Percentiles rank a stretch among this genome's conserved stretches.
phyloP scores from a whole-genome alignment of 2,888 invertebrate genomes.

The Panopea generosa region DNA sequence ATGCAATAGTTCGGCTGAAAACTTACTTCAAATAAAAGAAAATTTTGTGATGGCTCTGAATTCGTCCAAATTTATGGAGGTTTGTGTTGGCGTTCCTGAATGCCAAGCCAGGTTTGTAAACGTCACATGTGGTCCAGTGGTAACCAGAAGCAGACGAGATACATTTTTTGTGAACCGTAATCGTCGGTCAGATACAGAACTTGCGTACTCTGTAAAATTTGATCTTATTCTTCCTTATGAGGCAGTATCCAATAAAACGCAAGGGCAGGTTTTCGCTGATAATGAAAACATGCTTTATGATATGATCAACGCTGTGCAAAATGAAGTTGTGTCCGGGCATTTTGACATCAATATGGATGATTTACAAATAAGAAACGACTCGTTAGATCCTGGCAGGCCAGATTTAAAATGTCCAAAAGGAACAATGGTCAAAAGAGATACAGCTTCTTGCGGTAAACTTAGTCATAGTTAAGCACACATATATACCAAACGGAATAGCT shows the following conservation, averaged over 20 bases:
- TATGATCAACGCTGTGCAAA: constrained; percentile 37
- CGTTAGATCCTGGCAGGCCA: constrained; percentile 29
- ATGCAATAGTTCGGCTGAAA: constrained; percentile 43
- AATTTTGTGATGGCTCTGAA: constrained; percentile 50
- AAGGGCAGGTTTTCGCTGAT: background rate
- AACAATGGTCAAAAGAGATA: background rate
- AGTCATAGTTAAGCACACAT: too few relatives aligned
- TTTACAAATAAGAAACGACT: constrained; percentile 30
- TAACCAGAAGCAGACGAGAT: background rate
- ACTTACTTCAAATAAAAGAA: constrained; percentile 36
- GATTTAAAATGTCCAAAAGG: constrained; percentile 5
- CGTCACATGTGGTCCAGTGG: constrained; percentile 50
- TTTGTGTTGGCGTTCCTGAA: constrained; percentile 43
- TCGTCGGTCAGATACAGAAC: background rate
- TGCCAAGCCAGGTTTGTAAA: constrained; percentile 47
- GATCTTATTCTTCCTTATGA: background rate
- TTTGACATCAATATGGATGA: constrained; percentile 31
- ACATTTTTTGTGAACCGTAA: too few relatives aligned
- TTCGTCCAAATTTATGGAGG: constrained; percentile 26
- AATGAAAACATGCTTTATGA: constrained; percentile 24
- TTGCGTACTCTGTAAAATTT: background rate
- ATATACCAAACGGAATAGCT: too few relatives aligned
- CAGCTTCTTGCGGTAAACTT: constrained; percentile 4
- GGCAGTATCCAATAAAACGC: background rate
- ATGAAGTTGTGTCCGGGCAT: constrained; percentile 35